A percentile compares a stretch with the other conserved stretches of the same genome.
Conservation (phyloP, 2,113 vertebrate species). For the Ciconia boyciana region DNA sequence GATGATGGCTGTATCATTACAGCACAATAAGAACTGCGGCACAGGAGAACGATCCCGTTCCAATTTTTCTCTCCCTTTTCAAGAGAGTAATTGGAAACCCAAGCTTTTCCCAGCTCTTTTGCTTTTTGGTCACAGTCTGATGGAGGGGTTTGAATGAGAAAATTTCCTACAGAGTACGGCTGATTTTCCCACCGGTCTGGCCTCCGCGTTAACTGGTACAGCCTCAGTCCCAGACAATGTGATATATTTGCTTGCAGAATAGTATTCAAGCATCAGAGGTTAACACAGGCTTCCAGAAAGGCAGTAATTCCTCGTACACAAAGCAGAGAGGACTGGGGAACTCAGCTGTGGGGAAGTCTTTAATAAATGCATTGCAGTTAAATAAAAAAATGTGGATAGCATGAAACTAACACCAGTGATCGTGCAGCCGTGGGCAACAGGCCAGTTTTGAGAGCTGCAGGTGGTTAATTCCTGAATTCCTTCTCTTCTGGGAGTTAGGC, state of each 20-base stretch:
- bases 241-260: neutral
- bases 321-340: neutral
- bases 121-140: neutral
- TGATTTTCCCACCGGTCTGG: conserved; percentile 21
- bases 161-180: neutral
- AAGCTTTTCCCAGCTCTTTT: conserved; percentile 5
- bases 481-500: neutral
- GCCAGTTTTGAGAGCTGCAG: neutral
- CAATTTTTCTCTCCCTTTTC: conserved; percentile 26
- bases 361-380: neutral
- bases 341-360: neutral
- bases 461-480: neutral
- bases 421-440: neutral
- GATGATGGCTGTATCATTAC: conserved; percentile 26
- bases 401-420: neutral
- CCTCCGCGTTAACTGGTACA: neutral
- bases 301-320: conserved; percentile 14
- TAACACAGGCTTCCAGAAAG: neutral
- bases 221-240: neutral
- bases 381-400: neutral
- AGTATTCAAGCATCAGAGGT: neutral
- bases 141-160: conserved; percentile 36
- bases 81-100: conserved; percentile 39
- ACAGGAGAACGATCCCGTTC: conserved; percentile 14
- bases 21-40: neutral